Evolutionary conservation across 2,113 vertebrate species (phyloP).

Genomic region (Tichodroma muraria): DNA sequence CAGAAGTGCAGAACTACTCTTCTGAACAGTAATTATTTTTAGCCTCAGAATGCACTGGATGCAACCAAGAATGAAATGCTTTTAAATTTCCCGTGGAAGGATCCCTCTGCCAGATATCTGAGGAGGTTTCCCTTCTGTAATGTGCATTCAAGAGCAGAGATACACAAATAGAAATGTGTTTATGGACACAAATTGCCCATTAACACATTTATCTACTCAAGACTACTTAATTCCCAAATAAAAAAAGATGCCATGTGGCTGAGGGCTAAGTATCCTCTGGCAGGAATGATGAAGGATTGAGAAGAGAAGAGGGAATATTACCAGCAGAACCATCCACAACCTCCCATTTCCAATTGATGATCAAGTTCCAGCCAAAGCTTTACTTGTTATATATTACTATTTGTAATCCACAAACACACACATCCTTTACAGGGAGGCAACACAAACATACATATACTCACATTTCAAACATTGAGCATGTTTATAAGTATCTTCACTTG

Average conservation of each 20-base stretch:
- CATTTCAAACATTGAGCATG: conserved; percentile 5
- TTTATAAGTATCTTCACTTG: background rate
- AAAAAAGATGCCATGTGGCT: background rate
- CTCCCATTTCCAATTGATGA: background rate
- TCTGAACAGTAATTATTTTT: conserved; percentile 35
- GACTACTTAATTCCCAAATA: background rate
- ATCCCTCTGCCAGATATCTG: background rate
- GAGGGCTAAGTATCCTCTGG: background rate
- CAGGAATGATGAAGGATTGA: background rate
- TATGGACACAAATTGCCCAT: background rate
- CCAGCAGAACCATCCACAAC: background rate
- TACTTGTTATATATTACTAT: background rate
- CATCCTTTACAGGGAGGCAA: background rate
- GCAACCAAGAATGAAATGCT: background rate
- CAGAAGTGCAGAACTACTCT: background rate
- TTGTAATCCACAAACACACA: background rate
- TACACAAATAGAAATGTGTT: background rate
- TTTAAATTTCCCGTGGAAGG: conserved; percentile 7
- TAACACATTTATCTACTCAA: background rate
- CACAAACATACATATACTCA: conserved; percentile 7
- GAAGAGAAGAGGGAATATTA: background rate
- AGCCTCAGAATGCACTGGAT: conserved; percentile 4
- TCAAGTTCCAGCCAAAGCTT: background rate
- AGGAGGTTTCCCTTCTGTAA: background rate
- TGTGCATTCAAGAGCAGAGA: background rate